Evolutionary conservation across 2,113 vertebrate genomes (phyloP), one percentile per base, ranked within the genome.

Genomic region (Psittacara wagleri): DNA sequence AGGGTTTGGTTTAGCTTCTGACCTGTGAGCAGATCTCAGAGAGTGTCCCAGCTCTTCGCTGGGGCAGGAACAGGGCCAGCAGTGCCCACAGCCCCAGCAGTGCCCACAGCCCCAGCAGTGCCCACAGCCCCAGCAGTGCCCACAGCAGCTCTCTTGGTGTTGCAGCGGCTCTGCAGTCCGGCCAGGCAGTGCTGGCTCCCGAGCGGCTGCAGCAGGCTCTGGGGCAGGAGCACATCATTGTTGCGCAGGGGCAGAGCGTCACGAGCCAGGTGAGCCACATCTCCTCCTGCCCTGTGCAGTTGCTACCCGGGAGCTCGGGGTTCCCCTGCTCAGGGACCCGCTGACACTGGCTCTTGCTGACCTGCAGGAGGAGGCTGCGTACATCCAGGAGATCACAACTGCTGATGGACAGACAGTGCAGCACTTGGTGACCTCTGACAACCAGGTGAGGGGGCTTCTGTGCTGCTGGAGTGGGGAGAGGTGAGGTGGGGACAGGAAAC

Each of bases 381-480:
- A 99, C 83, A 99, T 99, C 97, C 99, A 99, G 94, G 99, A 99
- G 96, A 99, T 99, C 86, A 99, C 99, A 5, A 99, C 99, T 3
- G 98, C 99, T 6, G 99, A 99, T 0, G 99, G 99, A 22, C 99
- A 99, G 97, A 99, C 98, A 0, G 98, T 99, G 29, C 99, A 99
- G 97, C 99, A 99, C 83, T 97, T 99, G 67, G 99, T 99, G 96
- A 98, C 99, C 0, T 98, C 98, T 12, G 99, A 99, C 83, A 99
- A 99, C 97, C 99, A 99, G 98, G 99, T 99, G 68, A 97, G 97
- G 17, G 92, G 15, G 94, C 19, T 33, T 43, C 52, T 24, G 16
- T 1, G 2, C 13, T 6, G 70, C 5, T 7, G 9, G 13, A 64
- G 19, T 4, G 2, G 63, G 51, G 35, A 43, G 23, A 51, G 19